These are phyloP conservation scores for Hormiphora californensis DNA, from an alignment of 37 sponge, comb jelly and placozoan species.

Conservation along the genomic window DNA sequence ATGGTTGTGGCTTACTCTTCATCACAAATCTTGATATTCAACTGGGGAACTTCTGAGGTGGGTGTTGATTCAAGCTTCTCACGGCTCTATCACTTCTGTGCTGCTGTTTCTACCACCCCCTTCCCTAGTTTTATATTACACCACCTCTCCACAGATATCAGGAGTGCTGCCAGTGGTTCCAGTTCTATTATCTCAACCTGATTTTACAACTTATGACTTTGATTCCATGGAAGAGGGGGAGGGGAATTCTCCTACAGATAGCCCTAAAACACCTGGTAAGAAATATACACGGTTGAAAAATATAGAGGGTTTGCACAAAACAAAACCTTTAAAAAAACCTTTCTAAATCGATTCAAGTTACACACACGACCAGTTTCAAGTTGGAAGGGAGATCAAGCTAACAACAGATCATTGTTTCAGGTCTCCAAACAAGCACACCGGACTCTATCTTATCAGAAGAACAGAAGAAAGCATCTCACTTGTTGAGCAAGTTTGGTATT, in stretches of 20 bases:
- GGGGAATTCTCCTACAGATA: constrained; percentile 6
- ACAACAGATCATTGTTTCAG: too few species aligned
- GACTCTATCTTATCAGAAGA: constrained; percentile 47
- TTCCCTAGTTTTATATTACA: too few species aligned
- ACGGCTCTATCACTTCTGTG: too few species aligned
- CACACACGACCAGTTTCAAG: too few species aligned
- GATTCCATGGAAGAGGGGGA: constrained; percentile 50
- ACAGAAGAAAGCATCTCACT: constrained; percentile 42
- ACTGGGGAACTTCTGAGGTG: constrained; percentile 33
- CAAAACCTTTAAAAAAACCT: too few species aligned
- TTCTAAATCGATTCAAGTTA: too few species aligned
- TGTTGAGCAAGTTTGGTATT: constrained; percentile 53
- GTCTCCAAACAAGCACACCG: too few species aligned
- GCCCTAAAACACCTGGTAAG: constrained; percentile 47
- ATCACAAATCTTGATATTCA: constrained; percentile 7
- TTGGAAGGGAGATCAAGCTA: too few species aligned
- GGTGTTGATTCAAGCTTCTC: not conserved
- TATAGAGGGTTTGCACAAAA: too few species aligned
- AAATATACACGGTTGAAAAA: too few species aligned
- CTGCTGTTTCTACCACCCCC: too few species aligned
- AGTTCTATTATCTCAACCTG: constrained; percentile 11
- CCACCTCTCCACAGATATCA: too few species aligned
- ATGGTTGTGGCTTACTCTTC: constrained; percentile 7
- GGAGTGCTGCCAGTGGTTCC: not conserved
- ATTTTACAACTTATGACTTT: constrained; percentile 3